Percentiles rank a stretch among this genome's conserved stretches.
Evolutionary conservation across 2,797 vertebrate species (phyloP).

Genomic region (Coendou prehensilis): DNA sequence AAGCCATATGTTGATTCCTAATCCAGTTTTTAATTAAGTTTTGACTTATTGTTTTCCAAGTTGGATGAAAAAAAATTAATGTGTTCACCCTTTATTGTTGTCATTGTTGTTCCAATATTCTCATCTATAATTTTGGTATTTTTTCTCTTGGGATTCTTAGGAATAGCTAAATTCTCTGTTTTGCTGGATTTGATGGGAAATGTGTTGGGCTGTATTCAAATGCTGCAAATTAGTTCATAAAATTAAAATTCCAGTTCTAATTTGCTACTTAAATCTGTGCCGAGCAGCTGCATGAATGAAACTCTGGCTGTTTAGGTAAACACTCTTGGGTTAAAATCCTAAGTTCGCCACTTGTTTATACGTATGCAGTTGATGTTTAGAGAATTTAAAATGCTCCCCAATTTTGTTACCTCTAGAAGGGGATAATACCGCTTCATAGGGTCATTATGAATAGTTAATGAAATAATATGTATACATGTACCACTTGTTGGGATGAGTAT

Average conservation of each 20-base stretch:
- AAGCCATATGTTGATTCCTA: neutral
- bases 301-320: slow-evolving; percentile 8
- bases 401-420: neutral
- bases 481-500: neutral
- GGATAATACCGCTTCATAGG: neutral
- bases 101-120: neutral
- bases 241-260: neutral
- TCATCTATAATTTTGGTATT: neutral
- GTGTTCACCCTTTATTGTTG: neutral
- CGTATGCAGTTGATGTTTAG: neutral
- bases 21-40: neutral
- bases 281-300: neutral
- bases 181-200: slow-evolving; percentile 19
- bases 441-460: neutral
- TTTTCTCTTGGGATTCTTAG: neutral
- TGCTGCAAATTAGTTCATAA: slow-evolving; percentile 23
- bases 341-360: neutral
- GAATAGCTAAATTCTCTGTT: neutral
- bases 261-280: slow-evolving; percentile 30
- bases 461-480: neutral
- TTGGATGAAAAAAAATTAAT: neutral
- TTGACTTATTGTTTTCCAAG: neutral
- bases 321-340: neutral
- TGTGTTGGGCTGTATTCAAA: neutral
- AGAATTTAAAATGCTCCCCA: neutral